Percentiles rank a stretch among this genome's conserved stretches.
Evolutionary conservation across 1,140 invertebrate genomes (phyloP).

Genomic region (Aplysia californica): DNA sequence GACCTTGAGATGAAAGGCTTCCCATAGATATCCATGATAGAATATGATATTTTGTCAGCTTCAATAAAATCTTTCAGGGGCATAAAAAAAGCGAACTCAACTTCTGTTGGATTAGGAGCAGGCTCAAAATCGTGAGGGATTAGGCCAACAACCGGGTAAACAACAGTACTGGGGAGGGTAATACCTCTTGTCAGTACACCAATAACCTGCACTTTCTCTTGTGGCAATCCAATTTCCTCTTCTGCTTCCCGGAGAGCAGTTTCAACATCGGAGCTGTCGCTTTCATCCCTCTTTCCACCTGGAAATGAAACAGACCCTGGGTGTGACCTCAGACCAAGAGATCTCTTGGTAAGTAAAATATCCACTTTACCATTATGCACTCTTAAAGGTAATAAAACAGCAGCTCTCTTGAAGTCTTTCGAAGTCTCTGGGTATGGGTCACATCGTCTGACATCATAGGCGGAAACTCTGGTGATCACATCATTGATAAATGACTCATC

Average conservation of each 20-base stretch:
- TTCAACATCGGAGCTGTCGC: constrained; percentile 34
- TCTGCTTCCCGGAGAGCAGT: constrained; percentile 46
- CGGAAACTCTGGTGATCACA: constrained; percentile 10
- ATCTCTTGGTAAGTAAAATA: constrained; percentile 19
- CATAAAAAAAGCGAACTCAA: constrained; percentile 36
- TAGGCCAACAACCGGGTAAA: constrained; percentile 40
- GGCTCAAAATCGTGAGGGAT: constrained; percentile 41
- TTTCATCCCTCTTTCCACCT: constrained; percentile 39
- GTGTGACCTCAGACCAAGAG: neutral
- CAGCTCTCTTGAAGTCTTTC: neutral
- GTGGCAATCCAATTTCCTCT: constrained; percentile 45
- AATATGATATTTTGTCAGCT: neutral
- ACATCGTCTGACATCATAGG: constrained; percentile 4
- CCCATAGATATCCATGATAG: neutral
- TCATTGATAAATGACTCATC: constrained; percentile 35
- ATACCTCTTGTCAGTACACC: constrained; percentile 32
- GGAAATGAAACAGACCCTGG: constrained; percentile 37
- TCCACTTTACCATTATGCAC: neutral
- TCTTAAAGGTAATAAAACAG: constrained; percentile 4
- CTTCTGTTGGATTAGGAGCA: constrained; percentile 38
- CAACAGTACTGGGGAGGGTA: constrained; percentile 37
- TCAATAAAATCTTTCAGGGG: constrained; percentile 40
- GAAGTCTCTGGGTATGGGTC: neutral
- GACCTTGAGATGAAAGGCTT: neutral
- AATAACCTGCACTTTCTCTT: constrained; percentile 34